A percentile compares a stretch with the other conserved stretches of the same genome.
Evolutionary conservation across 2,113 vertebrate genomes (phyloP).

Genomic region (Peromyscus leucopus): DNA sequence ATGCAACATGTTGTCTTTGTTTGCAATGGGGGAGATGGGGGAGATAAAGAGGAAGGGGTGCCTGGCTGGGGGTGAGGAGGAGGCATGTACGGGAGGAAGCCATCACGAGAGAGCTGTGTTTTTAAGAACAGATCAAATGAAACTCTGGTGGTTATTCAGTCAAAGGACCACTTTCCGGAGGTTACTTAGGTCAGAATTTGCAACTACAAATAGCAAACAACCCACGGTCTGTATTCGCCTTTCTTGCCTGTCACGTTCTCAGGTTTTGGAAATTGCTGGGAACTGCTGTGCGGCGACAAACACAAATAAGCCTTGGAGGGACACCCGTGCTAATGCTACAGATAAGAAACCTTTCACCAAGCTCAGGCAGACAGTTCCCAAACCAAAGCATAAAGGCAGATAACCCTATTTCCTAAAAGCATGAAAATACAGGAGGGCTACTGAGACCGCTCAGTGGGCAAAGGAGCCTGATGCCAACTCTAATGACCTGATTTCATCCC

Average conservation of each 20-base stretch:
- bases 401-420: neutral
- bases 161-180: neutral
- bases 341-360: neutral
- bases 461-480: neutral
- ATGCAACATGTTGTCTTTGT: neutral
- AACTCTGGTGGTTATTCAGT: neutral
- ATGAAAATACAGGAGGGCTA: neutral
- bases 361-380: neutral
- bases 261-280: slow-evolving; percentile 57
- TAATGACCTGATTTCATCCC: neutral
- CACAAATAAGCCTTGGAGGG: slow-evolving; percentile 30
- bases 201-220: slow-evolving; percentile 45
- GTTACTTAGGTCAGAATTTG: slow-evolving; percentile 33
- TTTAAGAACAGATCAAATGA: slow-evolving; percentile 15
- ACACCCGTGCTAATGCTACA: neutral
- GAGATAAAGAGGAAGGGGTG: neutral
- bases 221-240: slow-evolving; percentile 11
- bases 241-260: neutral
- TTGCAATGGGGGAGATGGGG: neutral
- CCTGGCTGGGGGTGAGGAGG: neutral
- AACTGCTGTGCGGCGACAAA: slow-evolving; percentile 18
- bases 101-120: neutral
- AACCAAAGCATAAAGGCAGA: neutral
- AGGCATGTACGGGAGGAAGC: neutral
- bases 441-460: neutral